Evolutionary conservation across 2,113 vertebrate species (phyloP), one percentile per base, ranked within the genome.

Genomic region (Poecilia latipinna): DNA sequence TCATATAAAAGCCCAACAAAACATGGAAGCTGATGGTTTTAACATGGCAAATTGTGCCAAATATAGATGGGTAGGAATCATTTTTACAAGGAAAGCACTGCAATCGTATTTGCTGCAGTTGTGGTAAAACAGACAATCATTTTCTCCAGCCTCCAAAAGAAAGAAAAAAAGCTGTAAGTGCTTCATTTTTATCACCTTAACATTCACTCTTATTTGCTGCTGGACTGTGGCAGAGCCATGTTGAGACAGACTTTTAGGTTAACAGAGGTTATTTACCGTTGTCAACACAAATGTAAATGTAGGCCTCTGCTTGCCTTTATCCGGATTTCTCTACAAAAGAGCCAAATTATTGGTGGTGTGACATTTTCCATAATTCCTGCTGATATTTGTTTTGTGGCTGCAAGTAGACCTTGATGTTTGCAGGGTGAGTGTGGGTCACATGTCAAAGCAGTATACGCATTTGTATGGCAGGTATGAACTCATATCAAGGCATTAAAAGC

Each of bases 321-420:
- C 11, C 5, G 8, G 39, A 31, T 19, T 3, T 42, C 15, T 42
- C 12, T 8, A 10, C 10, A 24, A 32, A 57, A 31, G 37, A 57
- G 31, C 4, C 12, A 31, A 24, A 70, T 32, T 77, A 31, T 60
- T 67, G 32, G 37, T 65, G 19, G 33, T 44, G 37, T 44, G 60
- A 32, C 28, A 31, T 51, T 68, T 68, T 24, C 17, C 10, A 12
- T 51, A 51, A 12, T 68, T 12, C 10, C 60, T 32, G 31, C 4
- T 44, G 51, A 57, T 77, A 61, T 69, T 61, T 62, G 28, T 70
- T 51, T 77, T 77, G 66, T 24, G n/a, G 32, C 29, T 24, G 31
- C 66, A 69, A 42, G 48, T 29, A 54, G 24, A 6, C 67, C 66
- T 77, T 10, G 1, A 44, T 4, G 65, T 44, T 29, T 4, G 42